Evolutionary conservation across 2,888 invertebrate genomes (phyloP).

Genomic region (Caenorhabditis sinica): DNA sequence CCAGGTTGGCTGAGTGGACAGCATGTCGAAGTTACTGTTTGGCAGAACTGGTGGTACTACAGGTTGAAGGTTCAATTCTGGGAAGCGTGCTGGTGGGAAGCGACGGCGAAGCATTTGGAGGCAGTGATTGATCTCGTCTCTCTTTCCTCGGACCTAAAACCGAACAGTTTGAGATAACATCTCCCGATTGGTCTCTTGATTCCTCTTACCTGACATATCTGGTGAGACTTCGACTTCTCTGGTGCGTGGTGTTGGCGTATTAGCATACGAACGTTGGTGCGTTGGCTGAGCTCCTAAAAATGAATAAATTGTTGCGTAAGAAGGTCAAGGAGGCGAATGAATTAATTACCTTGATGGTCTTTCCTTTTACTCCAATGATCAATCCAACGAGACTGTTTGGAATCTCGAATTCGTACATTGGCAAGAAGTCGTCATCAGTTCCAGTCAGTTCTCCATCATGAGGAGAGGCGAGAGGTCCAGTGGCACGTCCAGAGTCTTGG

Average conservation of each 20-base stretch:
- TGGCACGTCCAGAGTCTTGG: constrained; percentile 82
- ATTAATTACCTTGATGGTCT: constrained; percentile 80
- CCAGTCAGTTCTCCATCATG: constrained; percentile 68
- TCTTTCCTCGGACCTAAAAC: constrained; percentile 79
- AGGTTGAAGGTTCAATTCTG: constrained; percentile 83
- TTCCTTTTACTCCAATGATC: constrained; percentile 83
- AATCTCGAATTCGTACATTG: constrained; percentile 84
- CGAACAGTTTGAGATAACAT: background rate
- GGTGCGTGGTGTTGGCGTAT: constrained; percentile 81
- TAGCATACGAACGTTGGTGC: constrained; percentile 82
- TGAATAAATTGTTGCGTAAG: constrained; percentile 1
- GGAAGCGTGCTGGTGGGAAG: constrained; percentile 83
- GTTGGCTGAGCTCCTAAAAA: constrained; percentile 79
- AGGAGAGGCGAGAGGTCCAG: constrained; percentile 78
- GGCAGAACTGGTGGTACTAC: constrained; percentile 81
- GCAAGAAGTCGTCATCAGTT: constrained; percentile 66
- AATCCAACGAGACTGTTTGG: constrained; percentile 83
- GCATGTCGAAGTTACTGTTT: constrained; percentile 70
- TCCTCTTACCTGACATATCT: constrained; percentile 81
- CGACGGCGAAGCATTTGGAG: constrained; percentile 81
- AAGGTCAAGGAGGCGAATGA: background rate
- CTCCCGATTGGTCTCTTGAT: constrained; percentile 9
- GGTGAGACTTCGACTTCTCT: constrained; percentile 80
- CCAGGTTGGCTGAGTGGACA: constrained; percentile 83
- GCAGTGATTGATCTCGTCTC: constrained; percentile 83